Evolutionary conservation across 1,140 invertebrate species (phyloP).

Genomic region (Bradynema listronoti): DNA sequence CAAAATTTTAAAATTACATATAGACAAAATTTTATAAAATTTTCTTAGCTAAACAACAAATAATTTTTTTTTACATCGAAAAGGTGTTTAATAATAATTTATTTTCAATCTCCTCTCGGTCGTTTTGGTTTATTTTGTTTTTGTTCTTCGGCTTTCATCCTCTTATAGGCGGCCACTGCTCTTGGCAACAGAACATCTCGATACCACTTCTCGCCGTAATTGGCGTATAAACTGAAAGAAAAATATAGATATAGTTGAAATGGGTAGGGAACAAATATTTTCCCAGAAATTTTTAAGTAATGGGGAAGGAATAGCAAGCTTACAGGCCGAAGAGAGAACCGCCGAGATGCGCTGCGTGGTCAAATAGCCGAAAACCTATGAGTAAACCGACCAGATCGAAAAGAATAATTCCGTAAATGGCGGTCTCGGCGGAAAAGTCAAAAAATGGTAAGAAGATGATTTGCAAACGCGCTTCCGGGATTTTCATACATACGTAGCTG

Average conservation of each 20-base stretch:
- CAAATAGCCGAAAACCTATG: slow-evolving; percentile 79
- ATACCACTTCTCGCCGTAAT: slow-evolving; percentile 12
- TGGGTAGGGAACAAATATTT: slow-evolving; percentile 1
- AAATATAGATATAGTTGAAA: not conserved
- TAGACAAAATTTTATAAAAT: no score
- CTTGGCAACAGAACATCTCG: not conserved
- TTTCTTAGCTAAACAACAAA: no score
- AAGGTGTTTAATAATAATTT: no score
- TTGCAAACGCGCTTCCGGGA: slow-evolving; percentile 75
- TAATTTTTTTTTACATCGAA: no score
- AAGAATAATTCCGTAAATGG: slow-evolving; percentile 75
- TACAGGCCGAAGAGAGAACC: slow-evolving; percentile 73
- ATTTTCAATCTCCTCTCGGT: no score
- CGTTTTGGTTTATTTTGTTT: no score
- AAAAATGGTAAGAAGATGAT: slow-evolving; percentile 82
- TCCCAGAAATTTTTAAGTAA: not conserved
- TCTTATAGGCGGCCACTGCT: no score
- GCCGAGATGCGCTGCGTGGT: slow-evolving; percentile 94
- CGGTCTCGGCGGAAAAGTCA: slow-evolving; percentile 78
- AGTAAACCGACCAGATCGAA: slow-evolving; percentile 72
- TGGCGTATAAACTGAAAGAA: slow-evolving; percentile 15
- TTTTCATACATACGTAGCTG: slow-evolving; percentile 75
- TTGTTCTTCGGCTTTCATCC: no score
- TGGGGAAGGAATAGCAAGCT: slow-evolving; percentile 7
- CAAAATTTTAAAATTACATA: no score